Evolutionary conservation across 2,797 vertebrate species (phyloP).

Genomic region (Manis javanica): DNA sequence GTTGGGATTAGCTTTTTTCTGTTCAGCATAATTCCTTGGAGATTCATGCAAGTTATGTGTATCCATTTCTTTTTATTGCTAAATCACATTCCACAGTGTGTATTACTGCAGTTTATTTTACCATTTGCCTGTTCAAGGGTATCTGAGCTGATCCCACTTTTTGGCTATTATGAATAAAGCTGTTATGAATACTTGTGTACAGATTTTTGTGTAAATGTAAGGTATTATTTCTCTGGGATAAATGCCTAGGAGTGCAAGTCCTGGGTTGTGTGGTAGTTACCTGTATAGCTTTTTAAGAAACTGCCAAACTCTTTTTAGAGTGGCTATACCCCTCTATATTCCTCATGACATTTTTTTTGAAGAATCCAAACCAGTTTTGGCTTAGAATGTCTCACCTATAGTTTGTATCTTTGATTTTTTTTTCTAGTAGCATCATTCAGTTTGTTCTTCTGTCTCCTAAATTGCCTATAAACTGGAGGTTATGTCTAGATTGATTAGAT

Average conservation of each 20-base stretch:
- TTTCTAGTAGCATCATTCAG: not conserved
- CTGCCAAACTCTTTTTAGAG: not conserved
- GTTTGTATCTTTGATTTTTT: not conserved
- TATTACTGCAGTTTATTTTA: not conserved
- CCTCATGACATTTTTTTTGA: not conserved
- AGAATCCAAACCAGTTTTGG: not conserved
- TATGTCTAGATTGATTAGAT: not conserved
- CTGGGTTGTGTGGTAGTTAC: not conserved
- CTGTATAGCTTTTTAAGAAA: not conserved
- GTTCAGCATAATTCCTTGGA: not conserved
- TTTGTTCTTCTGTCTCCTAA: slow-evolving; percentile 17
- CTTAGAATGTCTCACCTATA: not conserved
- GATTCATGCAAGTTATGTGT: not conserved
- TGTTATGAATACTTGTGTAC: not conserved
- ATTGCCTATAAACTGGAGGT: not conserved
- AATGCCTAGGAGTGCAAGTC: not conserved
- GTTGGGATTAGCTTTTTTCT: slow-evolving; percentile 5
- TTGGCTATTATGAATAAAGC: not conserved
- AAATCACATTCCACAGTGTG: not conserved
- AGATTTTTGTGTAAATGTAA: not conserved
- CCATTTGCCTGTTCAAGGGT: not conserved
- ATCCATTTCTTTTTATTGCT: not conserved
- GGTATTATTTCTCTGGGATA: not conserved
- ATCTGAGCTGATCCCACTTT: not conserved
- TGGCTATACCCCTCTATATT: not conserved